Evolutionary conservation across 2,797 vertebrate species (phyloP), one percentile per base, ranked within the genome.

Genomic region (Eutrigla gurnardus): DNA sequence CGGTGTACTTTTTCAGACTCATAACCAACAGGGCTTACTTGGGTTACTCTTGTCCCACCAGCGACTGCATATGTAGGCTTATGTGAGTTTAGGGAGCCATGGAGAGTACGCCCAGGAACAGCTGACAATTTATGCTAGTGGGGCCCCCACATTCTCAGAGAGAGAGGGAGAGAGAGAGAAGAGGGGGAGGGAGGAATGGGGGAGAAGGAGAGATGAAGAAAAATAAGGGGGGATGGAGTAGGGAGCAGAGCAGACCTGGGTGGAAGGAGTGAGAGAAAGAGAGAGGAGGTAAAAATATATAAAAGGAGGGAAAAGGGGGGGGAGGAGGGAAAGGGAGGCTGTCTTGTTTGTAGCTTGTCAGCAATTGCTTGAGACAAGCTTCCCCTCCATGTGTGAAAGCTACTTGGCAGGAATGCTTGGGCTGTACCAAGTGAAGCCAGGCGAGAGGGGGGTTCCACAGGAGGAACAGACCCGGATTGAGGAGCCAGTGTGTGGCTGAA

Each of bases 271-370:
- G 61, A 66, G 70, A 62, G 59, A 14, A 61, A 55, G 43, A 39
- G 62, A 73, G 70, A 54, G 57, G 39, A 12, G 42, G 64, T 11
- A 42, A 4, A 46, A 53, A 15, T 25, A 25, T 25, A 25, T 25
- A 70, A 39, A 42, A 11, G 25, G 37, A 18, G 86, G 2, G 65
- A 71, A 35, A 40, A 14, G 18, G 37, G 32, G 86, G 3, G 65
- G 72, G 90, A 25, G 90, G 94, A 91, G 70, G 67, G 78, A 78
- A 77, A 93, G 94, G 92, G 93, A 93, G 95, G 92, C 95, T 92
- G 96, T 95, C 95, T 96, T 96, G 96, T 96, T 97, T 96, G 96
- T 96, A 96, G 96, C 96, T 97, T 96, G 96, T 97, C 96, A 97
- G 96, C 96, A 96, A 96, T 96, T 96, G 96, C 96, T 96, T 93